Percentiles rank a stretch among this genome's conserved stretches.
phyloP scores from a whole-genome alignment of 2,113 vertebrate genomes.

The Catharus minimus region DNA sequence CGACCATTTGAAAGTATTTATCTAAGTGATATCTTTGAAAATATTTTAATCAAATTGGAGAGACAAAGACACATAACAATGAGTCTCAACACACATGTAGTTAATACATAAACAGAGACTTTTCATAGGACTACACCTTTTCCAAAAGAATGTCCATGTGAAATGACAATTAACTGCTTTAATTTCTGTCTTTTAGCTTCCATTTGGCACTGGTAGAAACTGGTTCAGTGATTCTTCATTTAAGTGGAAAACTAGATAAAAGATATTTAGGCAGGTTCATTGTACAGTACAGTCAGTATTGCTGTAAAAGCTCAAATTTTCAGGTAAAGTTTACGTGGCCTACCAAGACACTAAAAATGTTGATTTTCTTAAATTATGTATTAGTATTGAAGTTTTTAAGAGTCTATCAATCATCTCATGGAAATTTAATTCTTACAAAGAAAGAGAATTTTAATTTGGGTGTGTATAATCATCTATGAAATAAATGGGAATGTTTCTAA shows the following conservation, averaged over 20 bases:
- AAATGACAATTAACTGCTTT: background rate
- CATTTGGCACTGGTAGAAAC: background rate
- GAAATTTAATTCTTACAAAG: background rate
- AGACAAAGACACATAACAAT: background rate
- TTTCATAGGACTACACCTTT: background rate
- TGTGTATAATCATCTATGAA: background rate
- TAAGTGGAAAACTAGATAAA: background rate
- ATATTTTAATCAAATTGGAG: constrained; percentile 14
- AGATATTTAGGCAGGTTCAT: background rate
- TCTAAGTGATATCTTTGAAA: background rate
- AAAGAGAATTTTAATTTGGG: background rate
- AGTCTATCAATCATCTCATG: background rate
- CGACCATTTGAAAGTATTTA: background rate
- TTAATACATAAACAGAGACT: background rate
- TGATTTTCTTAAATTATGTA: background rate
- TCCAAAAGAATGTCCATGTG: background rate
- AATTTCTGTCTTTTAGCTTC: background rate
- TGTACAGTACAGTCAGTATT: background rate
- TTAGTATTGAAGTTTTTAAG: background rate
- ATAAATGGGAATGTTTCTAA: background rate
- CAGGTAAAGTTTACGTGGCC: background rate
- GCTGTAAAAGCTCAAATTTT: background rate
- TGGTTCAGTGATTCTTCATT: background rate
- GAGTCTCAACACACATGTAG: background rate
- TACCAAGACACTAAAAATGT: background rate